phyloP scores from a whole-genome alignment of 2,113 vertebrate species.

The Limanda limanda region DNA sequence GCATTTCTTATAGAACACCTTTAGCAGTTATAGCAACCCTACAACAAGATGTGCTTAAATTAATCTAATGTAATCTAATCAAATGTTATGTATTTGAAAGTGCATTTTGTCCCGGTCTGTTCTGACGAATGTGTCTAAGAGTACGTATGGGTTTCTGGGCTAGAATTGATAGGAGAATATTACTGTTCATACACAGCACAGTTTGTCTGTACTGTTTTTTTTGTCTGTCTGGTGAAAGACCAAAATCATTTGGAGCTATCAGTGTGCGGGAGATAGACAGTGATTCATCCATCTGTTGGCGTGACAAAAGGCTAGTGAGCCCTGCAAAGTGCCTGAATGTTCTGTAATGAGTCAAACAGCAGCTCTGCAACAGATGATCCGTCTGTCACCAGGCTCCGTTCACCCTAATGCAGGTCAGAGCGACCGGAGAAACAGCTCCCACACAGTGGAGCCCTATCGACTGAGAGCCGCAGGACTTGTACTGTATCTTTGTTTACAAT shows the following conservation, averaged over 20 bases:
- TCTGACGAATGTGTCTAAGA: not conserved
- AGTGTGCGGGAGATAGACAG: slow-evolving; percentile 7
- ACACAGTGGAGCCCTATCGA: slow-evolving; percentile 1
- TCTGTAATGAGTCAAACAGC: slow-evolving; percentile 32
- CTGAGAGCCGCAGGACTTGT: not conserved
- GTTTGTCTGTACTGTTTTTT: not conserved
- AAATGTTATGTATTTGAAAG: too few species aligned
- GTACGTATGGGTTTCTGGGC: not conserved
- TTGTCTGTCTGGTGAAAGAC: not conserved
- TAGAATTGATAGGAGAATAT: not conserved
- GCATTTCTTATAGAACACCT: too few species aligned
- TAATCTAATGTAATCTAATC: not conserved
- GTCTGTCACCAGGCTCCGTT: slow-evolving; percentile 30
- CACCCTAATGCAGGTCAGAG: slow-evolving; percentile 18
- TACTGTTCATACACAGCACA: not conserved
- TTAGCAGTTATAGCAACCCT: too few species aligned
- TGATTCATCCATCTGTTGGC: slow-evolving; percentile 41
- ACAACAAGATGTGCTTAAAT: not conserved
- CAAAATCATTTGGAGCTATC: slow-evolving; percentile 24
- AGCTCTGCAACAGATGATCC: slow-evolving; percentile 35
- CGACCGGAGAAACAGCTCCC: slow-evolving; percentile 23
- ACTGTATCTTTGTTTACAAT: not conserved
- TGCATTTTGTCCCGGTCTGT: not conserved
- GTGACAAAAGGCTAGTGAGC: slow-evolving; percentile 22
- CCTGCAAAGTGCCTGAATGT: slow-evolving; percentile 18